Base-by-base conservation (phyloP, 1,140 invertebrate species). In the Pachyrhynchus sulphureomaculatus region DNA sequence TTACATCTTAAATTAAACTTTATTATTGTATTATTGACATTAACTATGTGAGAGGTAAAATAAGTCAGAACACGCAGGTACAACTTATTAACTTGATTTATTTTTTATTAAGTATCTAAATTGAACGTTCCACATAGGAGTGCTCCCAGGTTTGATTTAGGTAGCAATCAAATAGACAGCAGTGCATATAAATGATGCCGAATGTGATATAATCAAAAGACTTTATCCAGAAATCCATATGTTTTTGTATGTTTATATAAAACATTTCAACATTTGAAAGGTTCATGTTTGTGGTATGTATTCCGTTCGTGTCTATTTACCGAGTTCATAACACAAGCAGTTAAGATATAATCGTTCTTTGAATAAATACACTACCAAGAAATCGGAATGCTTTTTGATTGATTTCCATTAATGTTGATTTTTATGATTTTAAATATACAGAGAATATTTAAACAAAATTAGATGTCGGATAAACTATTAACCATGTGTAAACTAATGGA, bases 171-270 rank as follows among this genome's bases (percentile, higher is more conserved):
- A 42, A 42, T 15, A 42, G 39, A 42, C 18, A 5, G 26, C 10
- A 18, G 34, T 23, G 24, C 33, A 45, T 56, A 56, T 36, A 56
- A 56, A 56, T 56, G 53, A 13, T 21, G 20, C 53, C 55, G 18
- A 48, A 44, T 48, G 24, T 21, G 41, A 44, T 52, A 13, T 36
- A 61, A 61, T 61, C 60, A 51, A 56, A 62, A 65, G 71, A 71
- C 66, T 68, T 71, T 65, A 72, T 71, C 71, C 71, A 72, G 71
- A 70, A 72, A 71, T 72, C 71, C 71, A 71, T 71, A 72, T 71
- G 71, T 72, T 71, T 72, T 68, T 70, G 68, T 62, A 48, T 72
- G 71, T 72, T 72, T 72, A 72, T 72, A 72, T 71, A 62, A 72
- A 72, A 72, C 71, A 72, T 70, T 71, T 69, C 71, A 72, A 60